Base-by-base conservation (phyloP, 1,140 invertebrate genomes). In the Hylyphantes graminicola region DNA sequence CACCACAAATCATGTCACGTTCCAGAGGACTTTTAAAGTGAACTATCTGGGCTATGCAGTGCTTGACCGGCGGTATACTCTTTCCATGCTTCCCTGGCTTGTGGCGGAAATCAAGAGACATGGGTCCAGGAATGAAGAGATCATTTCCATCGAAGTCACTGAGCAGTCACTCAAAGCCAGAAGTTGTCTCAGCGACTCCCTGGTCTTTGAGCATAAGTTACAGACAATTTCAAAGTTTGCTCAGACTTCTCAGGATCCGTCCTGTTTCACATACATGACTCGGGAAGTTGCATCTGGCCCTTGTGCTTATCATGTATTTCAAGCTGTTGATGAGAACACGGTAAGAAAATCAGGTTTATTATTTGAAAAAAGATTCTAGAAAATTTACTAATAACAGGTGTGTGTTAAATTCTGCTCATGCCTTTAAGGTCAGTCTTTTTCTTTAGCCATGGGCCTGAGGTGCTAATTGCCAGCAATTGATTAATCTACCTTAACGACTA, bases 21-120 rank as follows among this genome's bases (percentile, higher is more conserved):
- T 86, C 19, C 72, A 61, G 57, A 82, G 79, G n/a, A 75, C 75
- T 17, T 88, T 78, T 74, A 59, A 67, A 50, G 84, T 88, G 8
- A 59, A 75, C n/a, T 88, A 88, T 68, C 61, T 86, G 15, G 87
- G 87, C 7, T 85, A 75, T 74, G 70, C 82, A 12, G 80, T 86
- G 11, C 65, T 88, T 7, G 86, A 88, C 57, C n/a, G 76, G 13
- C 65, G 87, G 8, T 90, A 90, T 83, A 89, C 89, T 15, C 88
- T 89, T 70, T 88, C 88, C 59, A 89, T 90, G 79, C 88, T 90
- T 85, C 89, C 89, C n/a, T 91, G 90, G 90, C 88, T 90, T 19
- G 88, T 90, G 87, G 88, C 89, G 17, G 90, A 91, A 86, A 88
- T 91, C 0, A 88, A 88, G 72, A 85, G 88, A n/a, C 87, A 88